Conservation (phyloP, 2,797 vertebrate genomes). For the Phataginus tricuspis region DNA sequence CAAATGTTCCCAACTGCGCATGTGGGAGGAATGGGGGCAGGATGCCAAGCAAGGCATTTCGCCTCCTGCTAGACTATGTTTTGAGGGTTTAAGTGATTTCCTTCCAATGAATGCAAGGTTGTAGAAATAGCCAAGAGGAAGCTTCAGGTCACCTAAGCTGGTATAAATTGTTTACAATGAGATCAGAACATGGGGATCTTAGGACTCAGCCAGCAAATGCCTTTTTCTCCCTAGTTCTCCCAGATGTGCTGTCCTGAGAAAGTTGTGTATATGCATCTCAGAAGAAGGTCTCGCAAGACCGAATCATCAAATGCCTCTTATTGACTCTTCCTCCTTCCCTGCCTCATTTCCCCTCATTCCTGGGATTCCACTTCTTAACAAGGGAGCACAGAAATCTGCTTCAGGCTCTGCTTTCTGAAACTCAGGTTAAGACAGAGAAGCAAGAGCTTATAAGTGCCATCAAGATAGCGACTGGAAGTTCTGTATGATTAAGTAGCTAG, state of each 20-base stretch:
- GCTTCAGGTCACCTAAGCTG: conserved; percentile 56
- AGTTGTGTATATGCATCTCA: not conserved
- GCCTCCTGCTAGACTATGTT: conserved; percentile 70
- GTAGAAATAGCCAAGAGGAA: conserved; percentile 77
- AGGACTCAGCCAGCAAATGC: not conserved
- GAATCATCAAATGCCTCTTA: not conserved
- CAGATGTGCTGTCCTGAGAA: not conserved
- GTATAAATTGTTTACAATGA: conserved; percentile 71
- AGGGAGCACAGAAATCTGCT: not conserved
- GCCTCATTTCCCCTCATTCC: not conserved
- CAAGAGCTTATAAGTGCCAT: not conserved
- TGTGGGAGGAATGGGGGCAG: conserved; percentile 56
- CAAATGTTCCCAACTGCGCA: conserved; percentile 46
- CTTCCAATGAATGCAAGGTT: conserved; percentile 70
- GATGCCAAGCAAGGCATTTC: conserved; percentile 62
- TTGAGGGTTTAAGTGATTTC: conserved; percentile 73
- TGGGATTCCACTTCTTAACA: not conserved
- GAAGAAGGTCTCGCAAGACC: not conserved
- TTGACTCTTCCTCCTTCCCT: not conserved
- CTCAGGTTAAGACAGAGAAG: not conserved
- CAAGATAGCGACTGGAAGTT: not conserved
- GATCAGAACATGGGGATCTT: not conserved
- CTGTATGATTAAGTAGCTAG: not conserved
- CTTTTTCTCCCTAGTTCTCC: not conserved
- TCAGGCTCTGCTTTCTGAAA: not conserved